Base-by-base conservation (phyloP, 1,140 invertebrate genomes). In the Cherax quadricarinatus region DNA sequence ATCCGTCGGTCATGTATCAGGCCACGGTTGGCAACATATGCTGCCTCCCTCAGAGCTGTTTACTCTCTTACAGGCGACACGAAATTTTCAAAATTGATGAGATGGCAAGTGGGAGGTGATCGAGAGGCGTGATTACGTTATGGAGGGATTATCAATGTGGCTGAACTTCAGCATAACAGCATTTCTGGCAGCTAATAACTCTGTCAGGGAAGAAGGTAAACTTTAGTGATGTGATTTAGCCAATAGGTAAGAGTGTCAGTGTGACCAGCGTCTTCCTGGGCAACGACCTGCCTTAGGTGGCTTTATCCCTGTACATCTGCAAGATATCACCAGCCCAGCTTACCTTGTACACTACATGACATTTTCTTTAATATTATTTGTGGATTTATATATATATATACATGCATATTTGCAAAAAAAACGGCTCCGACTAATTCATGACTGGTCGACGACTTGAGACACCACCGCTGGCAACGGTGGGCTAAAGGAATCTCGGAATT, bases 151-250 rank as follows among this genome's bases (percentile, higher is more conserved):
- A 88, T 80, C 86, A 41, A 73, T 88, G 86, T 87, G 86, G 86
- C 79, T 87, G 86, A 87, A 87, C 86, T 87, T 79, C 70, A 51
- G 75, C 75, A 82, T 89, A 89, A 89, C 88, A 89, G 62, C 79
- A 83, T 89, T 89, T 70, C 79, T 66, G 88, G 53, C 88, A n/a
- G 79, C 62, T 89, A 83, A 89, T 83, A 89, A 83, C 88, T 60
- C 24, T 49, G 51, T n/a, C 80, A 70, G 62, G 30, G 88, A 83
- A 89, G 88, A 89, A 89, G 88, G 80, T 60, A 89, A 89, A 89
- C 88, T 89, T 89, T 70, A 49, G 79, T 82, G 88, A 89, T 89
- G 62, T 70, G 80, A 89, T 89, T 89, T 83, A 89, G 79, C 79
- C 88, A 81, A 89, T 89, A 89, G 88, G 62, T 78, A 70, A 82